Conservation (phyloP, 2,113 vertebrate genomes). For the Perognathus longimembris region DNA sequence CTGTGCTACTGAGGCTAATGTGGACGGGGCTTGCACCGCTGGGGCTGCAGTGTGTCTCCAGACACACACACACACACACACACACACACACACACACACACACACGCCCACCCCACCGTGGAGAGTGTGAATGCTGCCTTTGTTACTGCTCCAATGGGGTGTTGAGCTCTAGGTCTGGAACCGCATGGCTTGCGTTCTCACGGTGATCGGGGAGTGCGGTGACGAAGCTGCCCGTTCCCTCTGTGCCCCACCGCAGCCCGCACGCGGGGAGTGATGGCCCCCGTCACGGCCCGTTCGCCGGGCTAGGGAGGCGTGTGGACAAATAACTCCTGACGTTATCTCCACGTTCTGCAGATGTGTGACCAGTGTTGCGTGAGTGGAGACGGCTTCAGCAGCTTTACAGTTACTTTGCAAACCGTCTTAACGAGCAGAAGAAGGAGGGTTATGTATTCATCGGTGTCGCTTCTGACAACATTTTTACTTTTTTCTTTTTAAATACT, state of each 20-base stretch:
- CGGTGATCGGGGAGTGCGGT: conserved; percentile 64
- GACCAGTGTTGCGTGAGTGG: conserved; percentile 13
- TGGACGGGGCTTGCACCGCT: conserved; percentile 69
- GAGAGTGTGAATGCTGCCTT: conserved; percentile 60
- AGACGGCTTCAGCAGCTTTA: neutral
- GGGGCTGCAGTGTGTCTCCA: too few relatives aligned
- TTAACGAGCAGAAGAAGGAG: neutral
- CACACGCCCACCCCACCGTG: conserved; percentile 54
- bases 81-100: too few relatives aligned
- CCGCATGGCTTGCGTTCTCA: conserved; percentile 66
- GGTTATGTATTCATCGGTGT: neutral
- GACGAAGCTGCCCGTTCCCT: conserved; percentile 20
- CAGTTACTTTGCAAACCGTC: neutral
- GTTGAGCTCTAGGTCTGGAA: conserved; percentile 74
- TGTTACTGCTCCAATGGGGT: conserved; percentile 67
- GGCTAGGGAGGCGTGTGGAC: neutral
- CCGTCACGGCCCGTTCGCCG: neutral
- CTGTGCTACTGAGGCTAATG: conserved; percentile 79
- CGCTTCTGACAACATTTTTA: too few relatives aligned
- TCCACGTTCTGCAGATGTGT: neutral
- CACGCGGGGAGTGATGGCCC: neutral
- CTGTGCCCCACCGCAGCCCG: neutral
- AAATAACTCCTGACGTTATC: neutral
- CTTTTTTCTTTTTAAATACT: too few relatives aligned
- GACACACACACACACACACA: too few relatives aligned